Base-by-base conservation (phyloP, 37 sponge, comb jelly and placozoan species). In the Beroe forskalii region DNA sequence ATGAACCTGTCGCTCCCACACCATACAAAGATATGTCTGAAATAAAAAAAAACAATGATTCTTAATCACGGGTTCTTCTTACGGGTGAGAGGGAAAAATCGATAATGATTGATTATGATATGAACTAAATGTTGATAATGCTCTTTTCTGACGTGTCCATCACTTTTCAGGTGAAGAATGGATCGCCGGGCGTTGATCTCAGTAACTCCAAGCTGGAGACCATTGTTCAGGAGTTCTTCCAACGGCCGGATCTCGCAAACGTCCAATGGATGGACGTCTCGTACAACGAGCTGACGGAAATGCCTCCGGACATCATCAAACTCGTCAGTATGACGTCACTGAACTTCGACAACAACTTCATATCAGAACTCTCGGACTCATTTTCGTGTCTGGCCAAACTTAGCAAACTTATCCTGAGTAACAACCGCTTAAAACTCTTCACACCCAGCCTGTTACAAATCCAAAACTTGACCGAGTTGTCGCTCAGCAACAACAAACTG, bases 281-380 rank as follows among this genome's bases (percentile, higher is more conserved):
- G 25, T 80, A 80, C 86, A 80, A 80, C 86, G 86, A 80, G 55
- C 44, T 80, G 24, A 80, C 40, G 6, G 44, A 44, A 25, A 80
- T 80, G 0, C 28, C 86, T 8, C 38, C n/a, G 0, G 86, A 80
- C 55, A 41, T 80, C 25, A 44, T 44, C 55, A 80, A 80, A 44
- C 55, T 80, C 8, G 86, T 80, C 28, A 44, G 55, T 25, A 6
- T 80, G 4, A 80, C 55, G 0, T 80, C 86, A 12, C 86, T 80
- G 30, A 80, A 80, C 86, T 27, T 80, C 55, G 86, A 80, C 86
- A 80, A 80, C 55, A 80, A 80, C 86, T 80, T 80, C 86, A 80
- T 80, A 23, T 80, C 86, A 17, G 86, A 80, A 41, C 86, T 80
- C 6, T 44, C 86, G 1, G 86, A 80, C 28, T 41, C 86, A 8